Base-by-base conservation (phyloP, 2,888 invertebrate species). In the Ophioninae sp. region DNA sequence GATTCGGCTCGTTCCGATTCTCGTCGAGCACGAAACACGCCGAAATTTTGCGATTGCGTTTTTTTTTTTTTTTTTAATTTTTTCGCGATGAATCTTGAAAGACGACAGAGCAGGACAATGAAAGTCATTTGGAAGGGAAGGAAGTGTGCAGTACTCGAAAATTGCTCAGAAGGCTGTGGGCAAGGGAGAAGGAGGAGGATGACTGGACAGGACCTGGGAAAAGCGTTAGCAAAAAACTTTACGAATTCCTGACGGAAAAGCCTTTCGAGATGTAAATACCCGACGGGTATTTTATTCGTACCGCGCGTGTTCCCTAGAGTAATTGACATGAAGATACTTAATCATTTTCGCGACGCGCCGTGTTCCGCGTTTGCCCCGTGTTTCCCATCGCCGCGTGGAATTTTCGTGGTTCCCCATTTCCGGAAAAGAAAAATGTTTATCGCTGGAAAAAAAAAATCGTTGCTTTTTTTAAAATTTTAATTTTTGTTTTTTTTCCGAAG, bases 291-390 rank as follows among this genome's bases (percentile, higher is more conserved):
- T 85, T 86, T 30, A 2, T 86, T 87, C 85, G 84, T 85, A 85
- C 81, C 81, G 82, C 85, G 73, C 90, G 95, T 96, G 96, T 96
- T 96, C 96, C 96, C 96, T 96, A 96, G 95, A 95, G 94, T 96
- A 96, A 96, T 96, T 96, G 96, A 96, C 96, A 95, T 96, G 95
- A 95, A 96, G 95, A 95, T 95, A 95, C 94, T 95, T 95, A 94
- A 93, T 92, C 93, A 88, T 93, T 92, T 84, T 84, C 77, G 79
- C 82, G 83, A 84, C 85, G 81, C 85, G 76, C 83, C 83, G 75
- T 86, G 79, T 83, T 79, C 37, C 68, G n/a, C 50, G 20, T 75
- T 39, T 56, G 7, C 44, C n/a, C 10, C 39, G 17, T 21, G 41
- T 64, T 39, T 10, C 1, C 20, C 56, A 7, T 56, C 50, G 37